phyloP scores from a whole-genome alignment of 2,113 vertebrate species.

The Chionomys nivalis region DNA sequence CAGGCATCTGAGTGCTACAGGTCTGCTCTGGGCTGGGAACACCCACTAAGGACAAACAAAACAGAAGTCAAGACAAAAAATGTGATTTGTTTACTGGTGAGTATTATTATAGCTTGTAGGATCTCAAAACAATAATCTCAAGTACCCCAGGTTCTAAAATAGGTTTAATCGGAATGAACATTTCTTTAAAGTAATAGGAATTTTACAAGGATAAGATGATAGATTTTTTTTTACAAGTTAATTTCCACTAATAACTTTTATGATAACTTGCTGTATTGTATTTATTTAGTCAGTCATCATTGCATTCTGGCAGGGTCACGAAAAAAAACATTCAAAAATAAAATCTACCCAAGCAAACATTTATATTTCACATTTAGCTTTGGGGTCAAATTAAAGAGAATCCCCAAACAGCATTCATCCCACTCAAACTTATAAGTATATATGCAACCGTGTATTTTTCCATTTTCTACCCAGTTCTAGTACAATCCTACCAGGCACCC shows the following conservation, averaged over 20 bases:
- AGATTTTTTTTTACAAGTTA: conserved; percentile 11
- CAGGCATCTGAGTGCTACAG: neutral
- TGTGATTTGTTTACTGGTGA: conserved; percentile 39
- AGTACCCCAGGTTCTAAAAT: conserved; percentile 35
- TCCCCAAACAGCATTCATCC: neutral
- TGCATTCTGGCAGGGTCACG: conserved; percentile 19
- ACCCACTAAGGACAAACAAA: neutral
- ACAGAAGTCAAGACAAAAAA: conserved; percentile 35
- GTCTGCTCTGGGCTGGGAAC: neutral
- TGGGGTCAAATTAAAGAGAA: conserved; percentile 3
- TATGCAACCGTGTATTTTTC: neutral
- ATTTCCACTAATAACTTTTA: conserved; percentile 40
- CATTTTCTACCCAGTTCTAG: neutral
- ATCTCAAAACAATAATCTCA: neutral
- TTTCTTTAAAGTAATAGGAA: conserved; percentile 38
- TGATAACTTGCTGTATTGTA: neutral
- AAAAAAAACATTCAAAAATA: conserved; percentile 29
- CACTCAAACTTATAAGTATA: neutral
- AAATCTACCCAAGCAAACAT: neutral
- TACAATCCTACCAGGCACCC: neutral
- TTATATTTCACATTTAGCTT: neutral
- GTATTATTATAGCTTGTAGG: neutral
- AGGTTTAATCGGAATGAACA: neutral
- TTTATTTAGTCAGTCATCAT: conserved; percentile 22
- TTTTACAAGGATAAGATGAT: conserved; percentile 18